phyloP scores from a whole-genome alignment of 2,797 vertebrate species.

The Serranus cabrilla region DNA sequence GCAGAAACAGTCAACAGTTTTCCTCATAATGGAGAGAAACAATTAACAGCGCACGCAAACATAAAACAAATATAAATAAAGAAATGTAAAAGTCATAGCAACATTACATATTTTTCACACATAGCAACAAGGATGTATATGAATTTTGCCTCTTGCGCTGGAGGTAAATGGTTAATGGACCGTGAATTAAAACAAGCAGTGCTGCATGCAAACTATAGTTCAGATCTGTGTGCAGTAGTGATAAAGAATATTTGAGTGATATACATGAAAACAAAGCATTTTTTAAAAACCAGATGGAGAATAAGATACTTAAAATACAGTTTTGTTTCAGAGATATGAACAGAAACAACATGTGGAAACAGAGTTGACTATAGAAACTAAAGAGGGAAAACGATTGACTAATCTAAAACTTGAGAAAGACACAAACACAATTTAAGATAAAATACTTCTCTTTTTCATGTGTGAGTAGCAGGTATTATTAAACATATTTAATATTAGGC shows the following conservation, averaged over 20 bases:
- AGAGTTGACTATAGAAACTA: neutral
- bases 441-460: constrained; percentile 25
- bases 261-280: constrained; percentile 33
- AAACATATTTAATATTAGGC: constrained; percentile 43
- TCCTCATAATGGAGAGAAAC: constrained; percentile 51
- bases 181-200: constrained; percentile 40
- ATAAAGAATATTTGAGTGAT: constrained; percentile 40
- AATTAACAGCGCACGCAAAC: constrained; percentile 55
- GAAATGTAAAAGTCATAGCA: constrained; percentile 64
- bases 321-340: constrained; percentile 1
- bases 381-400: neutral
- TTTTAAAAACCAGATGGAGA: constrained; percentile 20
- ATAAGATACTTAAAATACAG: constrained; percentile 37
- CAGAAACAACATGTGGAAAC: constrained; percentile 3
- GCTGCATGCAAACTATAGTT: constrained; percentile 56
- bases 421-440: constrained; percentile 38
- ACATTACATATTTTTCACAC: constrained; percentile 56
- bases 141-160: constrained; percentile 38
- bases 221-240: constrained; percentile 38
- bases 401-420: constrained; percentile 6
- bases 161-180: constrained; percentile 49
- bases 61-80: constrained; percentile 82
- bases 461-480: constrained; percentile 32
- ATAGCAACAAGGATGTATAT: constrained; percentile 36
- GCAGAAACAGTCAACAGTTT: constrained; percentile 46